Evolutionary conservation across 2,797 vertebrate genomes (phyloP).

Genomic region (Dromococcyx pavoninus): DNA sequence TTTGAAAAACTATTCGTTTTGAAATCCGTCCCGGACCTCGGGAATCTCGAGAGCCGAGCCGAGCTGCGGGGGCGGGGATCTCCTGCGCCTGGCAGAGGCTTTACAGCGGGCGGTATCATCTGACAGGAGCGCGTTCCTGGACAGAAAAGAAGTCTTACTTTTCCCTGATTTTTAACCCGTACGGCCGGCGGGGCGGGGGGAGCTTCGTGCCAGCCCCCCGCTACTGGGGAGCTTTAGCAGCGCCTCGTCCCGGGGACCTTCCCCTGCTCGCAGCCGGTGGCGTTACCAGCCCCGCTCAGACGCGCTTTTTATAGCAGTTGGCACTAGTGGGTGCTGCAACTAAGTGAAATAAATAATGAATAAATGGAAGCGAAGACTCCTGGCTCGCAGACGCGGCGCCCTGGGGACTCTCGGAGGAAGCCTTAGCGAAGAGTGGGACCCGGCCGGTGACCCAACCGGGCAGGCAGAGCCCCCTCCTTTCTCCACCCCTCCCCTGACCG

Average conservation of each 20-base stretch:
- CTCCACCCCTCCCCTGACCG: background rate
- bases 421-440: background rate
- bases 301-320: constrained; percentile 23
- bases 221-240: background rate
- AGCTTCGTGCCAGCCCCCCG: background rate
- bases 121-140: background rate
- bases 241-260: background rate
- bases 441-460: background rate
- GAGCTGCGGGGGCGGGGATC: background rate
- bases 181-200: no score
- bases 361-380: background rate
- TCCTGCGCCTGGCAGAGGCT: background rate
- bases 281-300: background rate
- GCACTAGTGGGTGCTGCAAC: constrained; percentile 70
- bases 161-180: background rate
- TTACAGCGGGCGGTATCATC: background rate
- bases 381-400: background rate
- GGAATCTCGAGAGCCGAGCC: background rate
- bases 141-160: background rate
- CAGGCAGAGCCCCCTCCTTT: background rate
- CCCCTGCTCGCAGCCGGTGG: background rate
- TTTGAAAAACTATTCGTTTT: background rate
- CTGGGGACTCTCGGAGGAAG: background rate
- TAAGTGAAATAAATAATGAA: constrained; percentile 43
- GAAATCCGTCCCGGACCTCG: constrained; percentile 3